Conservation (phyloP, 2,797 vertebrate genomes). For the Anguilla marmorata region DNA sequence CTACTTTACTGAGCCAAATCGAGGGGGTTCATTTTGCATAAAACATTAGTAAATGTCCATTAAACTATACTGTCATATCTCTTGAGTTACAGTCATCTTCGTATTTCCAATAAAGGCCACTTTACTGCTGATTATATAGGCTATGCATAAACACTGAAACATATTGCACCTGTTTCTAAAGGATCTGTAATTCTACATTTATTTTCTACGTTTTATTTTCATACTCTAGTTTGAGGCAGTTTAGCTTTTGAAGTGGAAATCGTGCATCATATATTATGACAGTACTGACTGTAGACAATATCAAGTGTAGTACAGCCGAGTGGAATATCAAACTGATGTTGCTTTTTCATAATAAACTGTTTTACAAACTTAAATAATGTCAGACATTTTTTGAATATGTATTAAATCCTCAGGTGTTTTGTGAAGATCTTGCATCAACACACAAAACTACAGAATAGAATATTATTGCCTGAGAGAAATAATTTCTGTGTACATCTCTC, state of each 20-base stretch:
- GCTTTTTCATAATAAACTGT: background rate
- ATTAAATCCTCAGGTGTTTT: background rate
- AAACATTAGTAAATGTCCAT: constrained; percentile 13
- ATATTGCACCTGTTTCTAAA: background rate
- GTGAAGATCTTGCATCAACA: background rate
- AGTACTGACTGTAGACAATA: constrained; percentile 15
- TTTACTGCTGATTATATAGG: background rate
- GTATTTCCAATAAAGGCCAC: constrained; percentile 8
- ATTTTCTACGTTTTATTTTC: background rate
- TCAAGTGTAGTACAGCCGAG: constrained; percentile 26
- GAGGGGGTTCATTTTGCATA: constrained; percentile 16
- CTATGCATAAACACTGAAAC: background rate
- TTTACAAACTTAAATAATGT: background rate
- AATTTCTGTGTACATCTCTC: constrained; percentile 35
- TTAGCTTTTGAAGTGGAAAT: constrained; percentile 41
- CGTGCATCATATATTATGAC: constrained; percentile 39
- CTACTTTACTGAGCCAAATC: background rate
- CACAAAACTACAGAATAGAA: background rate
- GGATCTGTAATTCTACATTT: background rate
- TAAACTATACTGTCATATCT: background rate
- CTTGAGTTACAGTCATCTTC: background rate
- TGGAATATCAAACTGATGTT: background rate
- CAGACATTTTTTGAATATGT: background rate
- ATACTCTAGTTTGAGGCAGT: constrained; percentile 38
- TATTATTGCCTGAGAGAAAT: background rate